Base-by-base conservation (phyloP, 1,140 invertebrate genomes). In the Melitaea cinxia region DNA sequence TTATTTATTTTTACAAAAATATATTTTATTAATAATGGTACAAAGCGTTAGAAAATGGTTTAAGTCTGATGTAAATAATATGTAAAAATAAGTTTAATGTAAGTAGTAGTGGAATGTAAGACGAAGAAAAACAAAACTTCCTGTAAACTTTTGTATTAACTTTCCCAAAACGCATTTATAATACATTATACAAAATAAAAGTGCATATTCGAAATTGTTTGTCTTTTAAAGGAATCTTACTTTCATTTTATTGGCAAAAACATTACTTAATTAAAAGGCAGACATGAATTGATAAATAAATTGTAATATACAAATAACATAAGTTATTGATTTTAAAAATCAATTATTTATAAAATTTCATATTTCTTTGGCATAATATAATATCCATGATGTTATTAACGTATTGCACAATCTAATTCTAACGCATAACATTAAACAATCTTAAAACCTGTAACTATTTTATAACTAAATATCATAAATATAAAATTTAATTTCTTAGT, bases 161-260 rank as follows among this genome's bases (percentile, higher is more conserved):
- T 52, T 61, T 67, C 47, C 65, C 65, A 54, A 67, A 61, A 67
- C 49, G 65, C 65, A 67, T 67, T 67, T 67, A 67, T 60, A 63
- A 56, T 63, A 47, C 42, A 30, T 39, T 55, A 63, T 54, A 62
- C 56, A 65, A 52, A 55, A 26, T 54, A 33, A 66, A 62, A 49
- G 42, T 45, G 50, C 52, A 68, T 56, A 54, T 56, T 37, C 37
- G 37, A 42, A 15, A 49, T 37, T 37, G 17, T 64, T 64, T 55
- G 15, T 17, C 15, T 45, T 55, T 64, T 56, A 53, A 26, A 47
- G 49, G 42, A 52, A 12, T 17, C 42, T 47, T 33, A 4, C 4
- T 0, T 5, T 39, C 4, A 39, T 39, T 15, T 4, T 39, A 39
- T 14, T 39, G 1, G 14, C 35, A 14, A 14, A 7, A n/a, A n/a